Percentiles rank a stretch among this genome's conserved stretches.
Evolutionary conservation across 2,888 invertebrate genomes (phyloP).

Genomic region (Stenurella melanura): DNA sequence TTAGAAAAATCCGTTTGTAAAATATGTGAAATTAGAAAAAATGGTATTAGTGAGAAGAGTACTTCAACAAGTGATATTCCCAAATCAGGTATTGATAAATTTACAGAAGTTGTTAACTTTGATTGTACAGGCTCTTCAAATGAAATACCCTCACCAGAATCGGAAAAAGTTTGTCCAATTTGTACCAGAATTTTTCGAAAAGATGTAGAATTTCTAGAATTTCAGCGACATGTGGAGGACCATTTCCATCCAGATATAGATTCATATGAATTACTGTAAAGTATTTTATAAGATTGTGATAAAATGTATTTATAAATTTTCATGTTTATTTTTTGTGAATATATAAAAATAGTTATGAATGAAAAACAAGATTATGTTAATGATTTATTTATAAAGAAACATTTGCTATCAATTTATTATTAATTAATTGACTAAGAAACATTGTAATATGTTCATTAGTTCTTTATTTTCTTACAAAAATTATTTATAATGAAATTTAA

Average conservation of each 20-base stretch:
- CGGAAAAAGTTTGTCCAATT: constrained; percentile 82
- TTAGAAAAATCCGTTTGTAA: constrained; percentile 54
- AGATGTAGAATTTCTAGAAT: constrained; percentile 78
- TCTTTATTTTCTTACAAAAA: too few relatives aligned
- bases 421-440: too few relatives aligned
- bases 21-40: constrained; percentile 52
- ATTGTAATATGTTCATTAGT: too few relatives aligned
- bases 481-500: too few relatives aligned
- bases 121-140: constrained; percentile 12
- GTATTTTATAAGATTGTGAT: neutral
- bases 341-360: too few relatives aligned
- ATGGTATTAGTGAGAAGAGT: constrained; percentile 52
- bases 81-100: constrained; percentile 56
- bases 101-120: constrained; percentile 53
- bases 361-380: too few relatives aligned
- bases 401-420: too few relatives aligned
- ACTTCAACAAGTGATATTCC: constrained; percentile 57
- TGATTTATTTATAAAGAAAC: too few relatives aligned
- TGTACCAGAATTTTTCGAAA: constrained; percentile 81
- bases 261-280: constrained; percentile 61
- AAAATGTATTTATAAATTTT: constrained; percentile 1
- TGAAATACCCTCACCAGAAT: constrained; percentile 60
- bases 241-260: constrained; percentile 80
- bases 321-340: neutral
- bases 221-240: constrained; percentile 85